Conservation (phyloP, 2,113 vertebrate species). For the Ageneiosus marmoratus region DNA sequence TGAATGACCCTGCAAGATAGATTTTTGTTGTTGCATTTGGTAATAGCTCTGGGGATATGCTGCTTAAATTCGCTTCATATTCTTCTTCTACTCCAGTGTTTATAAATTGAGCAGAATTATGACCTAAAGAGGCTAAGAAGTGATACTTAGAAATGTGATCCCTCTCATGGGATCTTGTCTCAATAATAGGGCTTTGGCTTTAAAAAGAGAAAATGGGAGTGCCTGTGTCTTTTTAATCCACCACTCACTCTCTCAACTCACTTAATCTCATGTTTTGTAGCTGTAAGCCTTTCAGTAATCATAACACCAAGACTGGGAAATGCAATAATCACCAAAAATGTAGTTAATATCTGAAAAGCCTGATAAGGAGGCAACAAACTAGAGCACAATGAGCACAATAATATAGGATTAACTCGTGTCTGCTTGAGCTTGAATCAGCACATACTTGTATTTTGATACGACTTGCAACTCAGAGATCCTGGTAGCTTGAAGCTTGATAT, state of each 20-base stretch:
- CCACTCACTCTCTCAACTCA: slow-evolving; percentile 18
- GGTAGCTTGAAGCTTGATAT: neutral
- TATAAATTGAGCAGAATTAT: slow-evolving; percentile 35
- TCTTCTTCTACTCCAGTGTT: slow-evolving; percentile 24
- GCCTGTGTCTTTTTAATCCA: slow-evolving; percentile 27
- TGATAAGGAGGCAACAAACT: slow-evolving; percentile 13
- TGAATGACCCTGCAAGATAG: neutral
- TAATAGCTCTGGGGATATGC: slow-evolving; percentile 7
- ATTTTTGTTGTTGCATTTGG: neutral
- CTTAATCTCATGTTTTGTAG: slow-evolving; percentile 21
- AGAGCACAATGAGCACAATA: neutral
- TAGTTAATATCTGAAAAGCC: slow-evolving; percentile 24
- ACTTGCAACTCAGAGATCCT: neutral
- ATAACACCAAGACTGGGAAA: slow-evolving; percentile 31
- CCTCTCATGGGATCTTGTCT: slow-evolving; percentile 23
- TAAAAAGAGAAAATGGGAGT: slow-evolving; percentile 26
- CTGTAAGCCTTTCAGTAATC: slow-evolving; percentile 23
- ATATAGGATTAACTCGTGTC: neutral
- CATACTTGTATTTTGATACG: neutral
- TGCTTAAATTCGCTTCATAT: slow-evolving; percentile 33
- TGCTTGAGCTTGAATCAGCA: slow-evolving; percentile 2
- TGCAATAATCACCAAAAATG: slow-evolving; percentile 29
- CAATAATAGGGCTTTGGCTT: slow-evolving; percentile 41
- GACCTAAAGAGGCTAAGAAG: slow-evolving; percentile 38
- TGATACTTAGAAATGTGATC: slow-evolving; percentile 11